These are phyloP conservation scores for Drosophila virilis DNA, from an alignment of 1,140 invertebrate species.

Conservation along the genomic window DNA sequence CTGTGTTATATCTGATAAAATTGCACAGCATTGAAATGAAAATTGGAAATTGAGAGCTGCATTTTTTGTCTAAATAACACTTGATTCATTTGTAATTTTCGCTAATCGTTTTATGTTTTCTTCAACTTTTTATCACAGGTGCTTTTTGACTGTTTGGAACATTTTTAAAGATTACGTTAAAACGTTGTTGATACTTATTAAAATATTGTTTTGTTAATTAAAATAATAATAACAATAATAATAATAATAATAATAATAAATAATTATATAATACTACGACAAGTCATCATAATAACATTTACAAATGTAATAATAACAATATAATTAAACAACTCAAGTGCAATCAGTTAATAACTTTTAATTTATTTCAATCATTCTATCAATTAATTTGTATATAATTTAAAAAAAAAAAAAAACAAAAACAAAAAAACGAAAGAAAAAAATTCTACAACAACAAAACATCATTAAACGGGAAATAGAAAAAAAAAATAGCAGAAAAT, in stretches of 20 bases:
- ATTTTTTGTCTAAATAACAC: too few species aligned
- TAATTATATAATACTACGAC: slow-evolving; percentile 49
- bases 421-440: slow-evolving; percentile 17
- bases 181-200: slow-evolving; percentile 84
- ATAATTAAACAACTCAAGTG: slow-evolving; percentile 66
- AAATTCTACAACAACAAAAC: slow-evolving; percentile 65
- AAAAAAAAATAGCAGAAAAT: slow-evolving; percentile 54
- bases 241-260: slow-evolving; percentile 50
- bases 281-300: slow-evolving; percentile 55
- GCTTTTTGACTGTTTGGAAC: slow-evolving; percentile 84
- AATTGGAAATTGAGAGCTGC: too few species aligned
- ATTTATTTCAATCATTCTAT: slow-evolving; percentile 56
- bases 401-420: slow-evolving; percentile 29
- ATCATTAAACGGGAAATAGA: slow-evolving; percentile 58
- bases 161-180: slow-evolving; percentile 84
- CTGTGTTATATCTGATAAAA: not conserved
- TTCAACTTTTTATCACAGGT: slow-evolving; percentile 58
- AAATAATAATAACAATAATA: slow-evolving; percentile 58
- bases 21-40: too few species aligned
- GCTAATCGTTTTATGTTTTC: slow-evolving; percentile 33
- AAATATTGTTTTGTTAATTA: slow-evolving; percentile 82
- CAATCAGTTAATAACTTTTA: slow-evolving; percentile 68
- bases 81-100: too few species aligned
- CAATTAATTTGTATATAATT: slow-evolving; percentile 58
- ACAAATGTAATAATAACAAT: slow-evolving; percentile 61